phyloP scores from a whole-genome alignment of 2,113 vertebrate species.

The Suncus etruscus region DNA sequence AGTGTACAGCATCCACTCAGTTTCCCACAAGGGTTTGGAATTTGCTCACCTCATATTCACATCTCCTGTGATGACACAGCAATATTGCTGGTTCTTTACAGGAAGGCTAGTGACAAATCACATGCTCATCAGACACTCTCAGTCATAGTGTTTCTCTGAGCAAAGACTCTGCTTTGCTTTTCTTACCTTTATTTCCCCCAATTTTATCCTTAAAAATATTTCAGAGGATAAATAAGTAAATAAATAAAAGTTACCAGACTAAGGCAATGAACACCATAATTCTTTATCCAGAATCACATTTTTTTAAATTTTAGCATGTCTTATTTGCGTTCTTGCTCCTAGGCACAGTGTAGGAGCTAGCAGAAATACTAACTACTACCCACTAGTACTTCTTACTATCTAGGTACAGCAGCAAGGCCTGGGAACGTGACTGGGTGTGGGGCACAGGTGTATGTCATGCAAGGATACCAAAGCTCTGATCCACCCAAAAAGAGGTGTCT shows the following conservation, averaged over 20 bases:
- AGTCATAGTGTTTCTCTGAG: not conserved
- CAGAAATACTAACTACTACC: too few relatives aligned
- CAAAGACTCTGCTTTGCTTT: not conserved
- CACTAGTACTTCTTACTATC: too few relatives aligned
- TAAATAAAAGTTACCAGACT: not conserved
- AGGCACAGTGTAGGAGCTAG: too few relatives aligned
- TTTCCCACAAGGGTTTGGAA: not conserved
- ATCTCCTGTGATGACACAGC: not conserved
- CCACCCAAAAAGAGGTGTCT: too few relatives aligned
- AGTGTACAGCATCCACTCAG: too few relatives aligned
- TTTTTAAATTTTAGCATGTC: not conserved
- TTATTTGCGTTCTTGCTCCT: not conserved
- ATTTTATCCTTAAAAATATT: not conserved
- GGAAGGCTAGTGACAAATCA: not conserved
- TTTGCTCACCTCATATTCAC: not conserved
- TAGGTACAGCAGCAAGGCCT: too few relatives aligned
- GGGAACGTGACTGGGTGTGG: not conserved
- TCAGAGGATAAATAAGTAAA: too few relatives aligned
- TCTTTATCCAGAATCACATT: too few relatives aligned
- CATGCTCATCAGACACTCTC: too few relatives aligned
- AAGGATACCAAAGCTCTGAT: rapidly evolving
- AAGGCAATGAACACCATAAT: not conserved
- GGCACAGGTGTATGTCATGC: rapidly evolving
- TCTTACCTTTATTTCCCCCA: not conserved
- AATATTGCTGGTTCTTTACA: not conserved